These are phyloP conservation scores for Cotesia chilonis DNA, from an alignment of 1,140 invertebrate genomes.

Conservation along the genomic window DNA sequence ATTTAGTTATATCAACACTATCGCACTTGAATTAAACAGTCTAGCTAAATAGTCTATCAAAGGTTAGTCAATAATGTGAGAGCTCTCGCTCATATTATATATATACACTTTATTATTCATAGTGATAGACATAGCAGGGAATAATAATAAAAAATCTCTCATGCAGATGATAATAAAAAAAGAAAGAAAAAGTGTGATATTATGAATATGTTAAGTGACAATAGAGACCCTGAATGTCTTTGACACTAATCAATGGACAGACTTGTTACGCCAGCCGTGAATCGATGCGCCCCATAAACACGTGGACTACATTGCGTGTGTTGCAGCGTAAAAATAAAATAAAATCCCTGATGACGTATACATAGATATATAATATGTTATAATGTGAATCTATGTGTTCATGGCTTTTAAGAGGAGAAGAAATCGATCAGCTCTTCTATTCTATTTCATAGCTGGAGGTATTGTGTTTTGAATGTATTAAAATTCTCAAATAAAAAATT, in stretches of 20 bases:
- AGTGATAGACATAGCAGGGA: too few relatives aligned
- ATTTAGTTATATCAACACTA: too few relatives aligned
- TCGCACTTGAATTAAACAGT: too few relatives aligned
- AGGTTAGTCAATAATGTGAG: too few relatives aligned
- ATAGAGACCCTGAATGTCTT: slow-evolving; percentile 34
- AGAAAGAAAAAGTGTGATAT: background rate
- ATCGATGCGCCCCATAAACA: slow-evolving; percentile 38
- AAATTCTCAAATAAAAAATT: too few relatives aligned
- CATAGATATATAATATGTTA: background rate
- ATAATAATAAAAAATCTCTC: background rate
- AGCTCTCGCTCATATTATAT: too few relatives aligned
- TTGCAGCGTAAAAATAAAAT: slow-evolving; percentile 24
- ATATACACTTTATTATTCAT: too few relatives aligned
- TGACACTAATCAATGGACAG: slow-evolving; percentile 39
- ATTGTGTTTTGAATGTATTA: too few relatives aligned
- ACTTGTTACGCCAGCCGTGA: slow-evolving; percentile 38
- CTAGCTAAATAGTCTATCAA: too few relatives aligned
- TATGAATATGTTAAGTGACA: background rate
- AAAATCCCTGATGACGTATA: background rate
- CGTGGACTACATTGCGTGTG: slow-evolving; percentile 33
- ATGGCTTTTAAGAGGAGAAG: background rate
- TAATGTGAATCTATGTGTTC: background rate
- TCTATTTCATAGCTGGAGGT: too few relatives aligned
- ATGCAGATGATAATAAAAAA: slow-evolving; percentile 3
- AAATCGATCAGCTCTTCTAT: slow-evolving; percentile 7